phyloP scores from a whole-genome alignment of 2,888 invertebrate genomes.

The Aleiodes alternator region DNA sequence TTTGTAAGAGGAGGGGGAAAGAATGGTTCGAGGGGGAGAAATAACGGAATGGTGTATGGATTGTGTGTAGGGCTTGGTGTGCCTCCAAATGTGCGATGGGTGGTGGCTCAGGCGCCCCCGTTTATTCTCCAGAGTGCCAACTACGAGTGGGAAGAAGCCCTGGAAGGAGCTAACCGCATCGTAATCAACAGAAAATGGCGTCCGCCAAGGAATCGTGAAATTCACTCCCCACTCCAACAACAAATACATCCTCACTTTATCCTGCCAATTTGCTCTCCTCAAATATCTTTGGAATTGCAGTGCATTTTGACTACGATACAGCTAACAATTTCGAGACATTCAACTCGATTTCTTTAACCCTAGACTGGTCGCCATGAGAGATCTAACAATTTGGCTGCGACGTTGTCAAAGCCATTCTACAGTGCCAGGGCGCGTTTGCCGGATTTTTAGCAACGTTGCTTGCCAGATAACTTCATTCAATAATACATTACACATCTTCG shows the following conservation, averaged over 20 bases:
- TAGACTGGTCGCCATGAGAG: too few relatives aligned
- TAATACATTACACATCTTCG: too few relatives aligned
- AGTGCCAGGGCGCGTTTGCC: too few relatives aligned
- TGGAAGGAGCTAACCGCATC: conserved; percentile 70
- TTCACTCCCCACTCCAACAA: conserved; percentile 17
- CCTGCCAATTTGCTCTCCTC: background rate
- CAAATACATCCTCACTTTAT: background rate
- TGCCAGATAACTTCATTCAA: too few relatives aligned
- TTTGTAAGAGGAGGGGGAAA: conserved; percentile 51
- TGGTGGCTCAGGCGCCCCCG: conserved; percentile 48
- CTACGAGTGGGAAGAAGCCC: conserved; percentile 55
- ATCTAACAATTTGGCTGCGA: too few relatives aligned
- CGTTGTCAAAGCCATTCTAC: too few relatives aligned
- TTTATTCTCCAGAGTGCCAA: conserved; percentile 54
- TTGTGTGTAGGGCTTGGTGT: background rate
- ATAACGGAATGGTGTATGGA: conserved; percentile 24
- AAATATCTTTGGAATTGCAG: too few relatives aligned
- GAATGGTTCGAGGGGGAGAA: conserved; percentile 34
- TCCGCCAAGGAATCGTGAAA: conserved; percentile 55
- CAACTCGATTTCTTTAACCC: too few relatives aligned
- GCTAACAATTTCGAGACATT: too few relatives aligned
- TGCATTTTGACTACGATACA: too few relatives aligned
- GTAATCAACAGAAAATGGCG: conserved; percentile 73
- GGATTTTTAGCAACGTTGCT: too few relatives aligned
- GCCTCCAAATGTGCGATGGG: conserved; percentile 23